Evolutionary conservation across 2,888 invertebrate species (phyloP), one percentile per base, ranked within the genome.

Genomic region (Tillus elongatus): DNA sequence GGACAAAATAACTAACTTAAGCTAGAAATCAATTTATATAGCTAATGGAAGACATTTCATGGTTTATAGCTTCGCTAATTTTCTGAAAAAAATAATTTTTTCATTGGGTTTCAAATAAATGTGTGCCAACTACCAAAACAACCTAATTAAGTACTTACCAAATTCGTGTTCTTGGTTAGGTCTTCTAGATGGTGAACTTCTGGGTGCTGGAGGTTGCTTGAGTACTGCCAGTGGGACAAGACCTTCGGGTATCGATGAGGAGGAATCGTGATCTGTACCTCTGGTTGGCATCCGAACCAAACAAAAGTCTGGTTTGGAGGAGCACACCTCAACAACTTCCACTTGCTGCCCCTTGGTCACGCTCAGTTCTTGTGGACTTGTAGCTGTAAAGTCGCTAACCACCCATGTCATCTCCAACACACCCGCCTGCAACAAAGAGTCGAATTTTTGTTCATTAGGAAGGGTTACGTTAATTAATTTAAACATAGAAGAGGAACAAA

Each of bases 341-440:
- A 93, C 92, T 67, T 92, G 92, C 68, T 92, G 92, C 13, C 93
- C 93, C 63, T 90, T 89, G 45, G 73, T 73, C 30, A 95, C 90
- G 36, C 79, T 79, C 52, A 93, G 66, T 66, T 93, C 92, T 37
- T 82, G 80, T 31, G 81, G 71, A 47, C 81, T 79, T 8, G 77
- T 70, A 11, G 82, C 72, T n/a, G 85, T 80, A 64, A 85, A 87
- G 63, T 93, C 92, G 46, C 84, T 83, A 38, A 90, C 78, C 53
- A 91, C 88, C 89, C 89, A 89, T 41, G 88, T 88, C 77, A 88
- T 84, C 64, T 91, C 90, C 45, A 82, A 76, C 39, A 81, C 83
- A 53, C 84, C 81, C 39, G 77, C 71, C 84, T 86, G 70, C 15
- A 67, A 71, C 47, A 47, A 52, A 49, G 45, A 45, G n/a, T n/a